Conservation (phyloP, 2,113 vertebrate genomes). For the Ceyx margarethae region DNA sequence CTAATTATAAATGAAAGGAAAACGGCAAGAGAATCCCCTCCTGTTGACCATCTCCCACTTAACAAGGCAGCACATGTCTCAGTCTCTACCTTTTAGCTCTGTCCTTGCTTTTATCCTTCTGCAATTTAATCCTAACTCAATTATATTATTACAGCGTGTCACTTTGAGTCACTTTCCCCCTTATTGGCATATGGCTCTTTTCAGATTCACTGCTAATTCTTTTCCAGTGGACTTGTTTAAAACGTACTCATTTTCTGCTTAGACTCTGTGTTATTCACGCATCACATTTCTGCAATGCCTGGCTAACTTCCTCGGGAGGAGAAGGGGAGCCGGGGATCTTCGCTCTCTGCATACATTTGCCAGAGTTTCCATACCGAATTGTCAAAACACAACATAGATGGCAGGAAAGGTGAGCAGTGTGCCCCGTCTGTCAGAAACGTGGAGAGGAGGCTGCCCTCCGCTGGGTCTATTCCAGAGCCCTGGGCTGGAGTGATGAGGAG, state of each 20-base stretch:
- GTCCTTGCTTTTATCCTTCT: conserved; percentile 70
- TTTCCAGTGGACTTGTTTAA: conserved; percentile 78
- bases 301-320: conserved; percentile 63
- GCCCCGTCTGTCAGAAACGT: conserved; percentile 35
- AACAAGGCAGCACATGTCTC: conserved; percentile 50
- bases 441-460: conserved; percentile 46
- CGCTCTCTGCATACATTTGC: conserved; percentile 53
- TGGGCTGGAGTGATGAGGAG: conserved; percentile 46
- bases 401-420: conserved; percentile 54
- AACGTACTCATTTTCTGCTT: conserved; percentile 72
- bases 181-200: conserved; percentile 75
- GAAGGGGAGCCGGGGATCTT: conserved; percentile 20
- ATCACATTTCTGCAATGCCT: conserved; percentile 67
- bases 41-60: conserved; percentile 64
- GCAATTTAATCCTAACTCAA: conserved; percentile 71
- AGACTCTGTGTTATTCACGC: conserved; percentile 53
- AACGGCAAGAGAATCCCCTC: conserved; percentile 48
- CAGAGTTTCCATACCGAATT: conserved; percentile 53
- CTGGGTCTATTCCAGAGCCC: conserved; percentile 54
- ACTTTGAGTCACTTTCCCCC: conserved; percentile 69
- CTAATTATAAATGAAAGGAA: conserved; percentile 69
- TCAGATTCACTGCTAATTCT: conserved; percentile 75
- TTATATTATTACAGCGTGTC: conserved; percentile 72
- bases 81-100: conserved; percentile 46
- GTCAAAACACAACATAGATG: conserved; percentile 59